Conservation (phyloP, 2,888 invertebrate species). For the Scelioninae gen. 2 region DNA sequence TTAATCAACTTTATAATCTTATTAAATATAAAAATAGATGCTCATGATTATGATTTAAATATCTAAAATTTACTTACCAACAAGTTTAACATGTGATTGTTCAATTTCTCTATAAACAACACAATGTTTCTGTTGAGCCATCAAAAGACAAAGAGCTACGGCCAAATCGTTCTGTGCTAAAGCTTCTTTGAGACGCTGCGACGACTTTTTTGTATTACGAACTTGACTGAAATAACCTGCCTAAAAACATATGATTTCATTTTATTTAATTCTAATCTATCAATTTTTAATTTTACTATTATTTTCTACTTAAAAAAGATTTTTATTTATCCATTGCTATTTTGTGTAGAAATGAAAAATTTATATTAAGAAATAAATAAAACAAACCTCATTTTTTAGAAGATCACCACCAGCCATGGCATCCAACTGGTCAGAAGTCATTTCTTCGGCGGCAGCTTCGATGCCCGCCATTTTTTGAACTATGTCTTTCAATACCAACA, state of each 20-base stretch:
- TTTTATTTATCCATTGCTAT: too few species aligned
- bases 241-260: too few species aligned
- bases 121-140: conserved; percentile 98
- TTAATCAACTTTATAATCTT: too few species aligned
- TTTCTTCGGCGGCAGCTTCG: conserved; percentile 96
- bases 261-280: too few species aligned
- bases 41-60: not conserved
- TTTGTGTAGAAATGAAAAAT: too few species aligned
- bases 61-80: conserved; percentile 78
- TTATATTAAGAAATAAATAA: not conserved
- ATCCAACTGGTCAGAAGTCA: conserved; percentile 96
- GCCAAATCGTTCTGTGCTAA: conserved; percentile 95
- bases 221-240: conserved; percentile 98
- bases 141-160: conserved; percentile 92
- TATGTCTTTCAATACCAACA: conserved; percentile 95
- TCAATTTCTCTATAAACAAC: conserved; percentile 91
- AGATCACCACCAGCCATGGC: conserved; percentile 98
- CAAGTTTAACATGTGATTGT: conserved; percentile 90
- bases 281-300: too few species aligned
- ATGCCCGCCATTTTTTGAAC: conserved; percentile 99
- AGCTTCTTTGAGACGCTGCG: conserved; percentile 95
- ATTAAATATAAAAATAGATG: too few species aligned
- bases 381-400: conserved; percentile 90
- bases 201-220: conserved; percentile 96
- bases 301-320: too few species aligned